Percentiles rank a stretch among this genome's conserved stretches.
Conservation (phyloP, 2,797 vertebrate genomes). For the Pseudotriccus pelzelni region DNA sequence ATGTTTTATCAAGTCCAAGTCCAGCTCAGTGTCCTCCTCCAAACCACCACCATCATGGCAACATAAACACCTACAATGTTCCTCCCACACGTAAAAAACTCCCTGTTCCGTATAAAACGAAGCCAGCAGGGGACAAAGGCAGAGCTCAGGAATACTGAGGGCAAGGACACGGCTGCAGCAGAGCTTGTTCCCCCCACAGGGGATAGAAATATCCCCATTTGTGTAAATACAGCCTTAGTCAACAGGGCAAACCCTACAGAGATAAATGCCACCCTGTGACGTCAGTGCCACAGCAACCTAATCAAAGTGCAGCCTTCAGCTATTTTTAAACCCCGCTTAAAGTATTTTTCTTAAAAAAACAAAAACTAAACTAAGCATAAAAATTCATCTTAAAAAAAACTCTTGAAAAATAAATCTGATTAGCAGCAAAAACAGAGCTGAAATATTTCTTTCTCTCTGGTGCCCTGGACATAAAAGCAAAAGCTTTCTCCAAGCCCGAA, state of each 20-base stretch:
- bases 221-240: constrained; percentile 66
- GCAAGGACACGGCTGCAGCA: not conserved
- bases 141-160: not conserved
- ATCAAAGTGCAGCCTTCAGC: constrained; percentile 58
- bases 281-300: constrained; percentile 59
- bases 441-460: not conserved
- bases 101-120: rapidly evolving
- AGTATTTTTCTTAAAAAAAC: not conserved
- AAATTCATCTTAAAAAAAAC: not conserved
- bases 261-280: constrained; percentile 62
- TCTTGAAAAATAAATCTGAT: not conserved
- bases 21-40: not conserved
- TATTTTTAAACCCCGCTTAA: constrained; percentile 65
- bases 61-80: not conserved
- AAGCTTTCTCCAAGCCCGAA: not conserved
- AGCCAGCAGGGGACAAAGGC: not conserved
- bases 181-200: not conserved
- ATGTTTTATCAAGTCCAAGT: not conserved
- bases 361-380: not conserved
- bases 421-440: not conserved
- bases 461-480: not conserved
- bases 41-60: not conserved
- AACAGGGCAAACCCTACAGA: constrained; percentile 58
- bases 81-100: not conserved
- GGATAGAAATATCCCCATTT: constrained; percentile 60